Evolutionary conservation across 2,797 vertebrate genomes (phyloP), one percentile per base, ranked within the genome.

Genomic region (Craterocephalus amniculus): DNA sequence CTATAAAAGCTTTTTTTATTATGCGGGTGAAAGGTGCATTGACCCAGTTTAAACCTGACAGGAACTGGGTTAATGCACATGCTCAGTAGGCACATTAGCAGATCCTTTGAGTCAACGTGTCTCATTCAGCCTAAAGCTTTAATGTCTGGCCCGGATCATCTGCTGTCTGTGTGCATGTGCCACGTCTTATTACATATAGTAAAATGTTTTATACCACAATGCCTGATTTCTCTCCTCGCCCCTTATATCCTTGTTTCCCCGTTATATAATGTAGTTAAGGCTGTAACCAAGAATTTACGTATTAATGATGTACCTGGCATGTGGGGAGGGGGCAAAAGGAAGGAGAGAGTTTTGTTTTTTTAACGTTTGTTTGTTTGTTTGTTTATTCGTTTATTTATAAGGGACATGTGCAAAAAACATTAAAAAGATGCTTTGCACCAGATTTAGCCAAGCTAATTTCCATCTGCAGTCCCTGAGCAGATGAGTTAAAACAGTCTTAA

Each of bases 81-180:
- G 86, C 82, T 89, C 88, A 88, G 29, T 88, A 83, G 64, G 70
- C 85, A 81, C 84, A 27, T 86, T 77, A 88, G 22, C 86, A 82
- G 67, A 86, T 64, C 63, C 27, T 82, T 40, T 85, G 90, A 88
- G 80, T 90, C 90, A 89, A 64, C 51, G 14, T 38, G 68, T 40
- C 55, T 70, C 43, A 67, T 81, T 70, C 70, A 67, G 82, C 88
- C 87, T 74, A 40, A 55, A 78, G 87, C 82, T 72, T 54, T 63
- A 48, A 71, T 48, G 32, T 82, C 58, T 78, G 43, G 24, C 20
- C 35, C 38, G 6, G 7, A 70, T 80, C 72, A 66, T 84, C 72
- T 82, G 72, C 68, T 71, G 45, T 38, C 24, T 74, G 29, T 54
- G 49, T 68, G 67, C 57, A 56, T 49, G 40, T 65, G 71, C 57